Base-by-base conservation (phyloP, 2,888 invertebrate species). In the Tiliacea aurago region DNA sequence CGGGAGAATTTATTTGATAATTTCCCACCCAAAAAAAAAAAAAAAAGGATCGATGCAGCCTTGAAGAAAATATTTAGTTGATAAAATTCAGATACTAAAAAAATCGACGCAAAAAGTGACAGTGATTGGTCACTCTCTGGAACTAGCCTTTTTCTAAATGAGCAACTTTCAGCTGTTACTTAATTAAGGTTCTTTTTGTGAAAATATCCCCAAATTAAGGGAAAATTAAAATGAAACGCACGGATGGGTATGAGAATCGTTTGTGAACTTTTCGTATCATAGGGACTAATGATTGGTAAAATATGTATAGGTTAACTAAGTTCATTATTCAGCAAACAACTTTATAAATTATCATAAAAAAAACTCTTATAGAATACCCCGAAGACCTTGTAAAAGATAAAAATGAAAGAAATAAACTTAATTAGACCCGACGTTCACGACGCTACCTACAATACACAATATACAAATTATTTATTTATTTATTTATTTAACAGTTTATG, bases 121-220 rank as follows among this genome's bases (percentile, higher is more conserved):
- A 78, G 45, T 71, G 76, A 71, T 71, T 41, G 45, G 76, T 78
- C 71, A 59, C 41, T 28, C n/a, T 64, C 7, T 28, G n/a, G n/a
- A 49, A n/a, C 37, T 23, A 18, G 0, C 62, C 28, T 63, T 45
- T 28, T 51, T 58, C 33, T 20, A 13, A 70, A 62, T 70, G 45
- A 70, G 51, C 33, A 47, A 33, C 37, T 53, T 58, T 49, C 20
- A 55, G 13, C 37, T 70, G 37, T 51, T 62, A 62, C 41, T 23
- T 61, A 37, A 56, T 77, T 55, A 61, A 55, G 45, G 7, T 41
- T 58, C 2, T 63, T 77, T 71, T 41, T 63, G 33, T 55, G 23
- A 69, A 49, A 53, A 23, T 55, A 51, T 33, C 18, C 20, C 18
- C 7, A 49, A 73, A n/a, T 56, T 43, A 10, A 10, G 33, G 33